Base-by-base conservation (phyloP, 2,888 invertebrate species). In the Rhamphomyia laevipes region DNA sequence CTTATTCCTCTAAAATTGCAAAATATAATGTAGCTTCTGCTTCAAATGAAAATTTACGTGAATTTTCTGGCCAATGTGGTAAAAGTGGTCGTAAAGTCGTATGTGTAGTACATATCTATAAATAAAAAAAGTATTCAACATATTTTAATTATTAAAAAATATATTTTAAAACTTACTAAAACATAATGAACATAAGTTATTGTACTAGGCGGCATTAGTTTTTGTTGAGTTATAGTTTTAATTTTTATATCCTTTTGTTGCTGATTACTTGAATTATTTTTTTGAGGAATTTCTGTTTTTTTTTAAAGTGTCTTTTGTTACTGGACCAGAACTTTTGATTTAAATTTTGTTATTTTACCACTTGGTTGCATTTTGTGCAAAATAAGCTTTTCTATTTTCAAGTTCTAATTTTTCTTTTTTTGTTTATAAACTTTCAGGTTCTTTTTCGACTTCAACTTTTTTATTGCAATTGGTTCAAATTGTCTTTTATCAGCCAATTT, bases 401-500 rank as follows among this genome's bases (percentile, higher is more conserved):
- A 78, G 76, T 61, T 89, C 87, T 42, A 74, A 74, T 61, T 78
- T 86, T 61, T 92, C 89, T 57, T 81, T 85, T 57, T 86, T 86
- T 0, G 91, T 91, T 74, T 90, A 79, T 12, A 81, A 73, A 41
- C 86, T 74, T 56, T 86, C 87, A 0, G 77, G 74, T 51, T 81
- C 80, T 17, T 74, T 72, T 53, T 69, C 66, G 6, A 76, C 74
- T 50, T 80, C 65, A 56, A 75, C 68, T 48, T 53, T 0, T 58
- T 54, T 31, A 81, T 67, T 27, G 80, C 74, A 2, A 89, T 65
- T 0, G 90, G 90, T 63, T 89, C 86, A 64, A 79, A 76, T 56
- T 89, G 89, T 63, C 90, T 90, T 61, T 86, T 80, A 57, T 84
- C 86, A 0, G 91, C 91, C 7, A 91, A 70, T 68, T 88, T 86